phyloP scores from a whole-genome alignment of 2,113 vertebrate species.

The Rhipidura dahli region DNA sequence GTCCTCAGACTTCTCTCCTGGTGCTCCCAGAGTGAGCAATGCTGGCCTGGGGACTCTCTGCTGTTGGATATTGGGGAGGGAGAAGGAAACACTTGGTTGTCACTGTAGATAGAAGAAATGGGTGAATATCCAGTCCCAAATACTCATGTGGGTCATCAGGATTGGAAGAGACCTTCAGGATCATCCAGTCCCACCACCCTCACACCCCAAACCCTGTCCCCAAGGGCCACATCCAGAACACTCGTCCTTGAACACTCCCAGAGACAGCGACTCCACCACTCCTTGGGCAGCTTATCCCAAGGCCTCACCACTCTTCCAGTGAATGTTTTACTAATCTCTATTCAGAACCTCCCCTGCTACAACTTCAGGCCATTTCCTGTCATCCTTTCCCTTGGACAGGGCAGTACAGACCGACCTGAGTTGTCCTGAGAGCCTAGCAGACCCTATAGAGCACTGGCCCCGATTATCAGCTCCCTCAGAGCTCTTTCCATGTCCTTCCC shows the following conservation, averaged over 20 bases:
- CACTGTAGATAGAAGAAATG: not conserved
- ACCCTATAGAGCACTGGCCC: not conserved
- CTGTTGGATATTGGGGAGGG: not conserved
- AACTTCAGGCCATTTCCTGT: not conserved
- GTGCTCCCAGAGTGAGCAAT: not conserved
- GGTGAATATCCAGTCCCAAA: not conserved
- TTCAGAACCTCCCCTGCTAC: not conserved
- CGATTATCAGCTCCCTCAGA: not conserved
- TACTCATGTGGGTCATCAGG: not conserved
- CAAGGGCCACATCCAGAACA: not conserved
- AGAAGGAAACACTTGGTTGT: not conserved
- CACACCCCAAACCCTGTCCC: not conserved
- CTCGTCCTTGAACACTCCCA: not conserved
- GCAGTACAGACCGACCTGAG: not conserved
- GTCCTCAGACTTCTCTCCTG: not conserved
- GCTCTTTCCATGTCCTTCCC: not conserved
- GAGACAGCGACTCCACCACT: not conserved
- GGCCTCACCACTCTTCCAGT: not conserved
- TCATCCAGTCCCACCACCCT: not conserved
- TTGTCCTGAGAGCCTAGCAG: not conserved
- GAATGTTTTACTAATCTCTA: not conserved
- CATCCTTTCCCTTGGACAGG: not conserved
- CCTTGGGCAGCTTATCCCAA: not conserved
- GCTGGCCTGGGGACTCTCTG: not conserved
- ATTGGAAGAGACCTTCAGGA: not conserved